Conservation (phyloP, 2,888 invertebrate genomes). For the Coenonympha arcania region DNA sequence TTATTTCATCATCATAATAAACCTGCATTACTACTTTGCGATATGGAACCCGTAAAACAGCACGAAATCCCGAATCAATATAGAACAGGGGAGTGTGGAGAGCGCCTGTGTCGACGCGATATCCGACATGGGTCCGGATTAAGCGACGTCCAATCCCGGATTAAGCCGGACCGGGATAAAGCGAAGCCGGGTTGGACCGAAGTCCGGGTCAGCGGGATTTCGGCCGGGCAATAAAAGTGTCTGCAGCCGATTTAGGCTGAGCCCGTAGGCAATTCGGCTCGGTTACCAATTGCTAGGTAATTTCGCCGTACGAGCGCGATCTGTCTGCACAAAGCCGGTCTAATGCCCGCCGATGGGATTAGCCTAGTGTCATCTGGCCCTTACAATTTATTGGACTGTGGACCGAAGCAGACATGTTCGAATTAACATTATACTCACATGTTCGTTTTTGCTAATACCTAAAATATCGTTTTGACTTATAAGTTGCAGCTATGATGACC, state of each 20-base stretch:
- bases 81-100: slow-evolving; percentile 53
- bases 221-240: slow-evolving; percentile 73
- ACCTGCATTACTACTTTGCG: slow-evolving; percentile 36
- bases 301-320: slow-evolving; percentile 69
- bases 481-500: too few relatives aligned
- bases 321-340: slow-evolving; percentile 71
- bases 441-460: too few relatives aligned
- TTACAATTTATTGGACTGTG: slow-evolving; percentile 67
- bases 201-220: slow-evolving; percentile 71
- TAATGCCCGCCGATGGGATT: slow-evolving; percentile 72
- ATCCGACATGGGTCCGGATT: slow-evolving; percentile 79
- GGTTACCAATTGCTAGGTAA: slow-evolving; percentile 73
- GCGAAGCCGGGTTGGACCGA: slow-evolving; percentile 59
- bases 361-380: slow-evolving; percentile 64
- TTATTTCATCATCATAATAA: slow-evolving; percentile 58
- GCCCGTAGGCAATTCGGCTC: slow-evolving; percentile 67
- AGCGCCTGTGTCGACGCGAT: slow-evolving; percentile 75
- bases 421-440: slow-evolving; percentile 35
- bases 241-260: slow-evolving; percentile 74
- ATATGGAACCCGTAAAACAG: too few relatives aligned
- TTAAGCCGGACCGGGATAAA: slow-evolving; percentile 70
- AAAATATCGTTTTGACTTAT: too few relatives aligned
- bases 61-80: slow-evolving; percentile 64
- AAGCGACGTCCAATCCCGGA: slow-evolving; percentile 76
- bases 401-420: slow-evolving; percentile 53